These are phyloP conservation scores for Pyrrhosoma nymphula DNA, from an alignment of 2,888 invertebrate species.

Conservation along the genomic window DNA sequence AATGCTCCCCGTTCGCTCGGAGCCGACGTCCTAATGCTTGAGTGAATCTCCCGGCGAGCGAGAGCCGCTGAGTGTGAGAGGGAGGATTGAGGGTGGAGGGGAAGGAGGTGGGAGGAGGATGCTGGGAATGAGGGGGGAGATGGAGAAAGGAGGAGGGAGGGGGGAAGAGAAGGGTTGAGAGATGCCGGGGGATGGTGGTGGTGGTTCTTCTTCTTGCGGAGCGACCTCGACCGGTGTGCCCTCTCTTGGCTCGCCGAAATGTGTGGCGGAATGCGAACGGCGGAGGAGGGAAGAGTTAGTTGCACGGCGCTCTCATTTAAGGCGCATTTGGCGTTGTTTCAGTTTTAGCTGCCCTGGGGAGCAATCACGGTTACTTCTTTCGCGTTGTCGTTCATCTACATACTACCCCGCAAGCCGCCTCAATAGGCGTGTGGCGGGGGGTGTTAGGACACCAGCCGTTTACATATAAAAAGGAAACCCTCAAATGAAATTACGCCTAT, in stretches of 20 bases:
- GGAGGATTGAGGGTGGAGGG: too few species aligned
- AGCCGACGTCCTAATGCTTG: slow-evolving; percentile 51
- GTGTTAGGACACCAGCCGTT: too few species aligned
- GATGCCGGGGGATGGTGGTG: neutral
- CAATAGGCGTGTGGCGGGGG: too few species aligned
- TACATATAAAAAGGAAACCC: too few species aligned
- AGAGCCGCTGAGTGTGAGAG: neutral
- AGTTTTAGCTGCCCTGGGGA: too few species aligned
- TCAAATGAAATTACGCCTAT: too few species aligned
- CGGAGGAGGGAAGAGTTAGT: neutral
- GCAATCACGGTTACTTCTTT: too few species aligned
- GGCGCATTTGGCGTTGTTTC: too few species aligned
- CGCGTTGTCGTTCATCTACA: too few species aligned
- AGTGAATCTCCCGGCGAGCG: slow-evolving; percentile 17
- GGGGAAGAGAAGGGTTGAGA: neutral
- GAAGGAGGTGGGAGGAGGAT: neutral
- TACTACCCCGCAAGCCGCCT: too few species aligned
- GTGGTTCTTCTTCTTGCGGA: too few species aligned
- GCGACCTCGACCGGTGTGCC: neutral
- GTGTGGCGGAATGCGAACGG: neutral
- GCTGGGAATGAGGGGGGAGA: neutral
- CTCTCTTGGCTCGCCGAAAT: neutral
- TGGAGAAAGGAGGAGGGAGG: neutral
- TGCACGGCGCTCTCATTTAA: too few species aligned
- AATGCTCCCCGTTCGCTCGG: slow-evolving; percentile 34